Percentiles rank a stretch among this genome's conserved stretches.
phyloP scores from a whole-genome alignment of 2,797 vertebrate species.

The Sebastolobus alascanus region DNA sequence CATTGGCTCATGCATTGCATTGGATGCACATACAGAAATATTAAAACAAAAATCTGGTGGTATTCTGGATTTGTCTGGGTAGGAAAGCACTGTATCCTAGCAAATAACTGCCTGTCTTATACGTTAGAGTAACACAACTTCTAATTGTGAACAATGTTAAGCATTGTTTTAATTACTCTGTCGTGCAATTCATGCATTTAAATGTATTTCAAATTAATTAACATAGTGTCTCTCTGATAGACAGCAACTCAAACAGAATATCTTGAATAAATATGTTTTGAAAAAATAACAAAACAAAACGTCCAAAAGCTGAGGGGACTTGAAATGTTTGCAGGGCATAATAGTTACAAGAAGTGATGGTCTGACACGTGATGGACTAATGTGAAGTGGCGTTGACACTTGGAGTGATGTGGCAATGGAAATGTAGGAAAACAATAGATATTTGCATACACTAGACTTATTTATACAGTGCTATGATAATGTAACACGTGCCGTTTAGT shows the following conservation, averaged over 20 bases:
- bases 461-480: slow-evolving; percentile 38
- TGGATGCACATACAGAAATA: background rate
- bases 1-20: background rate
- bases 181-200: background rate
- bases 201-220: background rate
- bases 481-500: slow-evolving; percentile 9
- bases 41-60: background rate
- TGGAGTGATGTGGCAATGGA: background rate
- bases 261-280: background rate
- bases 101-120: background rate
- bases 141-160: background rate
- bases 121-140: background rate
- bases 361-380: background rate
- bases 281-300: slow-evolving; percentile 7
- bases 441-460: slow-evolving; percentile 27
- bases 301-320: background rate
- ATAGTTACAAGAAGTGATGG: background rate
- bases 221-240: background rate
- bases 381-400: slow-evolving; percentile 11
- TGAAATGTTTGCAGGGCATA: background rate
- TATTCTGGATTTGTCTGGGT: background rate
- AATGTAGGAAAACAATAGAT: slow-evolving; percentile 9
- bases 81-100: background rate
- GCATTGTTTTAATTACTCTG: background rate
- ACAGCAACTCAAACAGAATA: background rate